Evolutionary conservation across 2,797 vertebrate species (phyloP).

Genomic region (Loriculus beryllinus): DNA sequence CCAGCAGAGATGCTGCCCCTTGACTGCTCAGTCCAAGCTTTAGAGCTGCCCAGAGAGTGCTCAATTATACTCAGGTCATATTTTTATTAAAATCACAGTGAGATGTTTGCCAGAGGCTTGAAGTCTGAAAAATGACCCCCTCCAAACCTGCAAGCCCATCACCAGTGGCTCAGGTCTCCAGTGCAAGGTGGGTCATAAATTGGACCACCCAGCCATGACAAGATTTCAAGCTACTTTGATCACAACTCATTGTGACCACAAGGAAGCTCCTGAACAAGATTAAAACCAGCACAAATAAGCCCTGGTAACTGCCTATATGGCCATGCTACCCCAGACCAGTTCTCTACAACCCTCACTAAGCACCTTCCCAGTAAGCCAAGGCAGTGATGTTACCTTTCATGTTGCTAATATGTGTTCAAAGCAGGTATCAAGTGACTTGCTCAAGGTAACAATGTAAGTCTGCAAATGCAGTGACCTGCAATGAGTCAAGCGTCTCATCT

Average conservation of each 20-base stretch:
- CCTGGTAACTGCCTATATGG: neutral
- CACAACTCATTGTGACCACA: neutral
- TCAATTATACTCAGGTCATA: constrained; percentile 29
- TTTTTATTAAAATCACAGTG: constrained; percentile 26
- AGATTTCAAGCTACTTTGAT: neutral
- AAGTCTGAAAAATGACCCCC: constrained; percentile 32
- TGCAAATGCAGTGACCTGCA: neutral
- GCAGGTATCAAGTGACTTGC: neutral
- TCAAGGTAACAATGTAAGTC: neutral
- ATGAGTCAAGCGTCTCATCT: neutral
- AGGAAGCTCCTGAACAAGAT: neutral
- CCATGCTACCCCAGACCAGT: neutral
- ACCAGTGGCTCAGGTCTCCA: constrained; percentile 10
- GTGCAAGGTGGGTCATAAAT: constrained; percentile 17
- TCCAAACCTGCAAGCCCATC: neutral
- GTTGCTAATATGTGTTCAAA: neutral
- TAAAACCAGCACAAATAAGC: neutral
- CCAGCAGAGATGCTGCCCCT: neutral
- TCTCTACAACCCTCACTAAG: neutral
- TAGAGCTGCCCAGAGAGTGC: constrained; percentile 27
- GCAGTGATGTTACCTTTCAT: neutral
- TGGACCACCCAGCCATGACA: neutral
- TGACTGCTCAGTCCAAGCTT: neutral
- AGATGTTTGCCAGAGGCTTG: constrained; percentile 9
- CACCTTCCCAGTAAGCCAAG: neutral